Base-by-base conservation (phyloP, 2,113 vertebrate species). In the Brevimyrus niger region DNA sequence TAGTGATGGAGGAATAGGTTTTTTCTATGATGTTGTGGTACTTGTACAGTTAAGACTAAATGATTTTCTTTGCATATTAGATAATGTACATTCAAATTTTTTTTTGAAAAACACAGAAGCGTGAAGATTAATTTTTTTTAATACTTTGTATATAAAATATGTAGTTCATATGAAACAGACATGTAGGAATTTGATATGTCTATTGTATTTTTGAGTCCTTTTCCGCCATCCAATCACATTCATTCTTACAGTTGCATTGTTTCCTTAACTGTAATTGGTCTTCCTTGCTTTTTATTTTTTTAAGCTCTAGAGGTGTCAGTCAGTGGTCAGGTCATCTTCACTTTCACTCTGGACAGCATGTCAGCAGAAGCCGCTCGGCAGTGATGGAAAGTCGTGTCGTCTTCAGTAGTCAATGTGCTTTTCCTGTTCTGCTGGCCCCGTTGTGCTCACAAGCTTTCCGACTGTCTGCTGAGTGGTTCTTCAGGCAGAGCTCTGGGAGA, bases 401-500 rank as follows among this genome's bases (percentile, higher is more conserved):
- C 19, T 42, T 83, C 47, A 3, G 80, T 8, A 83, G 80, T n/a
- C 80, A 93, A 93, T 89, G 95, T 98, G 90, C 95, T 97, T 38
- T 87, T 89, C 87, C 93, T 91, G 92, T 44, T 69, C 55, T 1
- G 2, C 69, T 38, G 31, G 13, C 69, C 15, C 31, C 2, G 19
- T 27, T n/a, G 94, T 82, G 93, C 9, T 1, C 95, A 92, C 50
- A 95, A 87, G 89, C 91, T 89, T 94, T 83, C 93, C 92, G 50
- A 96, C 89, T 82, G 97, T 83, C 87, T 94, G 96, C 83, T 94
- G 87, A 61, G 96, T 95, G 89, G 95, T 94, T 93, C 95, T 97
- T 48, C 98, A 96, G 90, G 98, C 94, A 0, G 96, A 96, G 4
- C 95, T 95, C 17, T 97, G 98, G 91, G 98, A 94, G 1, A 98